phyloP scores from a whole-genome alignment of 2,113 vertebrate genomes.

The Triplophysa dalaica region DNA sequence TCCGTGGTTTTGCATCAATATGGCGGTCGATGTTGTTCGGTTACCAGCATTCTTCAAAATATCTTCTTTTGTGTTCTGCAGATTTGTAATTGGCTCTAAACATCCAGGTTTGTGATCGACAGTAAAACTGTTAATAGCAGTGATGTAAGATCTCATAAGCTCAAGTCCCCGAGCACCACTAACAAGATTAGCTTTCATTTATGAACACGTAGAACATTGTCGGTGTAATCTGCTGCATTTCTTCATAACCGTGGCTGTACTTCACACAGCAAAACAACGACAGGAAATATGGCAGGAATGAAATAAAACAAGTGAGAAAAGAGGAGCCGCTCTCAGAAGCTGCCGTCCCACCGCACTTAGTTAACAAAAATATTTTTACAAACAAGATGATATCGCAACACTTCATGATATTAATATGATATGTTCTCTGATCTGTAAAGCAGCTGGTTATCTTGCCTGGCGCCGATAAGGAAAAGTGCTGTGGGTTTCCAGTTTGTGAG shows the following conservation, averaged over 20 bases:
- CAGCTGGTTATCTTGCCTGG: conserved; percentile 99
- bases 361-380: conserved; percentile 80
- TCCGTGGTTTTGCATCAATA: too few relatives aligned
- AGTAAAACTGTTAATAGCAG: conserved; percentile 21
- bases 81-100: not conserved
- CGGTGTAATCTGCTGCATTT: not conserved
- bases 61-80: too few relatives aligned
- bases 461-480: conserved; percentile 99
- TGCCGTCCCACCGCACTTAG: conserved; percentile 75
- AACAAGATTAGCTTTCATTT: conserved; percentile 38
- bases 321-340: conserved; percentile 65
- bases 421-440: conserved; percentile 99
- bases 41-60: too few relatives aligned
- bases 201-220: conserved; percentile 10
- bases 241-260: not conserved
- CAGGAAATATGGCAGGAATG: conserved; percentile 15
- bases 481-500: conserved; percentile 99
- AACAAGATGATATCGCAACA: conserved; percentile 81
- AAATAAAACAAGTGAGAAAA: conserved; percentile 60
- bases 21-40: too few relatives aligned
- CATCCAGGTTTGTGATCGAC: not conserved
- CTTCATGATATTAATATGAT: conserved; percentile 99
- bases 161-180: conserved; percentile 18
- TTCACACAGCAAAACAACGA: too few relatives aligned
- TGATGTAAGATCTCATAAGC: conserved; percentile 28